Percentiles rank a stretch among this genome's conserved stretches.
Evolutionary conservation across 2,797 vertebrate genomes (phyloP).

Genomic region (Characodon lateralis): DNA sequence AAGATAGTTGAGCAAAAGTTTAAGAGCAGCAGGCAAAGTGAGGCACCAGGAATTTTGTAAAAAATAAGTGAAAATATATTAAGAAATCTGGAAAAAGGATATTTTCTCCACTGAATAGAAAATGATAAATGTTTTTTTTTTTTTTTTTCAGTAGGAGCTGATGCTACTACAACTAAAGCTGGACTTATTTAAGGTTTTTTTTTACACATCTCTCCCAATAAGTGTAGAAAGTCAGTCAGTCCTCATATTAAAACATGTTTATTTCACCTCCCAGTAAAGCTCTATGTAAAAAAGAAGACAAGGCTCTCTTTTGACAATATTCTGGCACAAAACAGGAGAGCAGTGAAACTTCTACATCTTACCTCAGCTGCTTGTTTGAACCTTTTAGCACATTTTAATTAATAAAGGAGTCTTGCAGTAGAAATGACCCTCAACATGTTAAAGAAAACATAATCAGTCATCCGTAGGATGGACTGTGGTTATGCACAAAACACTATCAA

Average conservation of each 20-base stretch:
- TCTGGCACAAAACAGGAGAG: background rate
- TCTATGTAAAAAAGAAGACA: background rate
- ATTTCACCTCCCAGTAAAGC: background rate
- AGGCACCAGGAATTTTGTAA: no score
- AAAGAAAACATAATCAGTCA: conserved; percentile 6
- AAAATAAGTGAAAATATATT: no score
- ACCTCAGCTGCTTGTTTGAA: background rate
- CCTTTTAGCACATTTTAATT: background rate
- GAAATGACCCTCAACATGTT: conserved; percentile 6
- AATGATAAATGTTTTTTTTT: background rate
- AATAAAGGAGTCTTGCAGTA: background rate
- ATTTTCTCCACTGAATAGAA: background rate
- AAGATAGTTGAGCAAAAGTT: no score
- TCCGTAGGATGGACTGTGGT: conserved; percentile 7
- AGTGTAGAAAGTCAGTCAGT: background rate
- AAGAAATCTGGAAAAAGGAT: no score
- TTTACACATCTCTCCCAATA: background rate
- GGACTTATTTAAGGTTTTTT: background rate
- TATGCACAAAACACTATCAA: conserved; percentile 1
- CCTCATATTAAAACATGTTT: background rate
- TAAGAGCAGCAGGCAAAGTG: no score
- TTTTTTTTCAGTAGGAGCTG: background rate
- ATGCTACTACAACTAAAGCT: background rate
- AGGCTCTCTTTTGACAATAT: background rate
- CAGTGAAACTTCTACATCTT: background rate